Evolutionary conservation across 1,140 invertebrate genomes (phyloP), one percentile per base, ranked within the genome.

Genomic region (Saxidomus purpurata): DNA sequence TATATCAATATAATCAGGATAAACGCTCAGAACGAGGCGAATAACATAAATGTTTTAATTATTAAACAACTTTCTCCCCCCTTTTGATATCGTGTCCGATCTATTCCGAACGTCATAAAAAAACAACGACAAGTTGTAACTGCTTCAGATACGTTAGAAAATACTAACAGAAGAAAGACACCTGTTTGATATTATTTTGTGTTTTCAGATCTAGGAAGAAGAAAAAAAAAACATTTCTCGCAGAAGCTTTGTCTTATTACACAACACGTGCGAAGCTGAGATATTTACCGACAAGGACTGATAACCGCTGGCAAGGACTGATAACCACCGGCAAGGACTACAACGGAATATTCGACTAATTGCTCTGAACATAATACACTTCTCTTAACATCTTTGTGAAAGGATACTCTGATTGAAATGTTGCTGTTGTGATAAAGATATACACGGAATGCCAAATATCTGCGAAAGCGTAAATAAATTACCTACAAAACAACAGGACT

Each of bases 251-350:
- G 61, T 67, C 61, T 28, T 67, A 28, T 67, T 22, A 61, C 11
- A 28, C 59, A n/a, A 22, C 67, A 71, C 67, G 67, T 71, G 67
- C 34, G 34, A 34, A 38, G 34, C 34, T 71, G 34, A 71, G 36
- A 71, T n/a, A n/a, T n/a, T n/a, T 71, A 49, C 74, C 43, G 74
- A 77, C 40, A 77, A 49, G 74, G 25, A 25, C 47, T 28, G 40
- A 49, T 77, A 49, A 71, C 25, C 38, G 40, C 74, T n/a, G 74
- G 49, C 40, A 77, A 49, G 74, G 25, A 25, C 47, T 28, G 40
- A 49, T 77, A 49, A 49, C 74, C 40, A 77, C 74, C 40, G 74
- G 43, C 74, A 49, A 49, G n/a, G 74, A 77, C 40, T 19, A 36
- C 22, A n/a, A 71, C 19, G 67, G 34, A 22, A 22, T 19, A 71